phyloP scores from a whole-genome alignment of 92 coral and sea anemone genomes.

The Phenganax marumi region DNA sequence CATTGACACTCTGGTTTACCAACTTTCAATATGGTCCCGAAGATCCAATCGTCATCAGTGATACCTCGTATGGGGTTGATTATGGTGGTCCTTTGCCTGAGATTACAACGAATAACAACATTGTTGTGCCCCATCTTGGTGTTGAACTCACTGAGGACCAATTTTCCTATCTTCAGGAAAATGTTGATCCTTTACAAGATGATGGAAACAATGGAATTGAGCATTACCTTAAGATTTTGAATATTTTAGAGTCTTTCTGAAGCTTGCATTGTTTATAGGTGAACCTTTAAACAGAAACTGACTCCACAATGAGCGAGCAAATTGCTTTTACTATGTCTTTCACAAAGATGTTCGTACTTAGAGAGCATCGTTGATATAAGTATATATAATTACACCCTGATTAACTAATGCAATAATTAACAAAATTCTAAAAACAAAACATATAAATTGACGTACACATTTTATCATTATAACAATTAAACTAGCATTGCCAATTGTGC shows the following conservation, averaged over 20 bases:
- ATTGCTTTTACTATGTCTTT: too few relatives aligned
- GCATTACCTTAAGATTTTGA: background rate
- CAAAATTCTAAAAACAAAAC: too few relatives aligned
- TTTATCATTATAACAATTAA: too few relatives aligned
- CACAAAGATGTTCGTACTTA: too few relatives aligned
- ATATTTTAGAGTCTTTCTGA: background rate
- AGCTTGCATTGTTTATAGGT: too few relatives aligned
- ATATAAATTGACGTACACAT: too few relatives aligned
- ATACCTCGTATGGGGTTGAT: background rate
- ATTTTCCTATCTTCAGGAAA: background rate
- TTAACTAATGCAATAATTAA: too few relatives aligned
- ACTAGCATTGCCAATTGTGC: too few relatives aligned
- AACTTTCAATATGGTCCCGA: background rate
- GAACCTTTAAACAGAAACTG: too few relatives aligned
- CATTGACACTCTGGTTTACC: conserved; percentile 4
- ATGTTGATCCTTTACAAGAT: conserved; percentile 6
- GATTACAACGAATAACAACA: background rate
- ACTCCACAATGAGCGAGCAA: too few relatives aligned
- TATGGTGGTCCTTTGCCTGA: background rate
- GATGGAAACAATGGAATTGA: conserved; percentile 2
- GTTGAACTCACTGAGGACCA: conserved; percentile 8
- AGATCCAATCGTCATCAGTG: background rate
- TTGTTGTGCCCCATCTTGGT: conserved; percentile 1
- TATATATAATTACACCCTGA: too few relatives aligned
- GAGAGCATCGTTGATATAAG: too few relatives aligned